Evolutionary conservation across 2,113 vertebrate genomes (phyloP).

Genomic region (Aix galericulata): DNA sequence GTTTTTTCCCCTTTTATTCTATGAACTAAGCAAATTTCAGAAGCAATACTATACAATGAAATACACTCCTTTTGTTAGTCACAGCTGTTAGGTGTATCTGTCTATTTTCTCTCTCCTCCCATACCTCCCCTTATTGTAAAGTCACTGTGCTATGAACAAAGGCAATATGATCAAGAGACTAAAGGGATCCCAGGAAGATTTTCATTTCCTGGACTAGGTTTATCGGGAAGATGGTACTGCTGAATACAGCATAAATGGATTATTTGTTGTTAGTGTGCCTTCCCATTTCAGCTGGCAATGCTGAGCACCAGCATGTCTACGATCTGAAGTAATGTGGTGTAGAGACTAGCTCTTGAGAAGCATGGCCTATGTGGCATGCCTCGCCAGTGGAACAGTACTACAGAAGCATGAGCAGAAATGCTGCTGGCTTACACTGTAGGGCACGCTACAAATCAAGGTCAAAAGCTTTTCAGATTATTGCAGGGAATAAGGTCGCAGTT

Average conservation of each 20-base stretch:
- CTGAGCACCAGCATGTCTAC: neutral
- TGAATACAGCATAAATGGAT: too few relatives aligned
- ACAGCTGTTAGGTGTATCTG: neutral
- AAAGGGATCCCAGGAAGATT: slow-evolving; percentile 7
- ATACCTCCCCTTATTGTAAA: neutral
- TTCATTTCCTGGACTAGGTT: neutral
- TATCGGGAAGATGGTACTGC: neutral
- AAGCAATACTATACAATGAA: neutral
- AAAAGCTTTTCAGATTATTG: neutral
- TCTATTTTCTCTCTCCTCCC: neutral
- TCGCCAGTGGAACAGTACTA: neutral
- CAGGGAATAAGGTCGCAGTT: neutral
- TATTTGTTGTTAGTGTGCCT: neutral
- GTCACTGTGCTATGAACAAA: slow-evolving; percentile 16
- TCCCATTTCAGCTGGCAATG: slow-evolving; percentile 17
- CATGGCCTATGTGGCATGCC: neutral
- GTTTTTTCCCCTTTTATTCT: fast-evolving
- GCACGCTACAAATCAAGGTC: neutral
- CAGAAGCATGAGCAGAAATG: neutral
- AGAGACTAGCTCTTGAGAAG: neutral
- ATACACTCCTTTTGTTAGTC: slow-evolving; percentile 3
- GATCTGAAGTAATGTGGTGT: neutral
- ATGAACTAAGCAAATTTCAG: neutral
- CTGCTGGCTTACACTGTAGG: neutral
- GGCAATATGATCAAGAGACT: slow-evolving; percentile 39